Evolutionary conservation across 2,888 invertebrate genomes (phyloP).

Genomic region (Parasteatoda lunata): DNA sequence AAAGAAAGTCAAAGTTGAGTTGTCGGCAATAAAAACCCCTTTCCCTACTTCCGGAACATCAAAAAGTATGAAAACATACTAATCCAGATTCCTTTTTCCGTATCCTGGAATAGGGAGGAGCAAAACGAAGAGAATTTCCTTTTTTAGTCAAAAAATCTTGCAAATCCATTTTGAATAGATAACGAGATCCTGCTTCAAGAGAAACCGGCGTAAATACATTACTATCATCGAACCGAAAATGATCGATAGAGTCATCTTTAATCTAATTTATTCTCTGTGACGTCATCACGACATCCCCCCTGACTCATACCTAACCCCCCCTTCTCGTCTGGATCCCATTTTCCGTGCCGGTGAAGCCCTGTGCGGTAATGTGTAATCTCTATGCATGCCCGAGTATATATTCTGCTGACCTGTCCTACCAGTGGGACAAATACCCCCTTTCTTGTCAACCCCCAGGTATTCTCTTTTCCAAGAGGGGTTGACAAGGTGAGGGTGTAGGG

Average conservation of each 20-base stretch:
- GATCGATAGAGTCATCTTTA: conserved; percentile 68
- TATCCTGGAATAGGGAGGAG: not conserved
- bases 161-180: conserved; percentile 68
- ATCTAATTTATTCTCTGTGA: conserved; percentile 65
- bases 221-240: conserved; percentile 62
- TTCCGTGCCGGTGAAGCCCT: conserved; percentile 54
- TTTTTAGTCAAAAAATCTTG: conserved; percentile 49
- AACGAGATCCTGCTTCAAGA: conserved; percentile 61
- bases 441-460: not conserved
- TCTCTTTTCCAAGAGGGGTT: not conserved
- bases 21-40: too few species aligned
- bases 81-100: too few species aligned
- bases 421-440: conserved; percentile 11
- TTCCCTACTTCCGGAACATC: too few species aligned
- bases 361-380: conserved; percentile 66
- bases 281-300: conserved; percentile 40
- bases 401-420: conserved; percentile 59
- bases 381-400: conserved; percentile 52
- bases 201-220: conserved; percentile 66
- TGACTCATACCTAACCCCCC: conserved; percentile 28
- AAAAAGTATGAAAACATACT: too few species aligned
- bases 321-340: conserved; percentile 45
- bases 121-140: conserved; percentile 33
- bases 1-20: too few species aligned
- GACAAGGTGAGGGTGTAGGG: not conserved